phyloP scores from a whole-genome alignment of 2,888 invertebrate species.

The Orthosia cruda region DNA sequence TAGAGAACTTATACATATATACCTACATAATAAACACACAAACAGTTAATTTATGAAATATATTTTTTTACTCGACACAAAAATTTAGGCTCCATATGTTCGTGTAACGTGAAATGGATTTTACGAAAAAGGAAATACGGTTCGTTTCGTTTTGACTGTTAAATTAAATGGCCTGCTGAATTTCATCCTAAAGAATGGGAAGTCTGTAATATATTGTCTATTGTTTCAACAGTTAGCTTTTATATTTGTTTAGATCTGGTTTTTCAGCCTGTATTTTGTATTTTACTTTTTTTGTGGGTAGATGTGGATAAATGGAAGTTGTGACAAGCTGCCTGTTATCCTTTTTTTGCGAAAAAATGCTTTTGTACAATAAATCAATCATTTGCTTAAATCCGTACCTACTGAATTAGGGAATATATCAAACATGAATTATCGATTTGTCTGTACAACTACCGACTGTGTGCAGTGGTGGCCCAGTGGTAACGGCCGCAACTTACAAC shows the following conservation, averaged over 20 bases:
- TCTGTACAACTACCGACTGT: too few species aligned
- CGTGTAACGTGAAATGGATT: constrained; percentile 42
- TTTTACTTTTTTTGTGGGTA: constrained; percentile 1
- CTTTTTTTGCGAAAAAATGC: not conserved
- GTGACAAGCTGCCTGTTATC: not conserved
- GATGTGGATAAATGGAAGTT: constrained; percentile 3
- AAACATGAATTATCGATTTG: too few species aligned
- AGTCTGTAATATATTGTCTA: constrained; percentile 59
- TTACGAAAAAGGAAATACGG: constrained; percentile 35
- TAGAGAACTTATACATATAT: constrained; percentile 21
- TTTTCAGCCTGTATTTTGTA: constrained; percentile 16
- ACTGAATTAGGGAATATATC: not conserved
- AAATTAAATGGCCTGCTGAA: constrained; percentile 54
- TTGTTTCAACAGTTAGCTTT: constrained; percentile 51
- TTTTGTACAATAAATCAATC: not conserved
- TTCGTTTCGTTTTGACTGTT: constrained; percentile 50
- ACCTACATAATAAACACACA: constrained; percentile 2
- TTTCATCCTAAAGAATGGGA: constrained; percentile 45
- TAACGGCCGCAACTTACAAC: too few species aligned
- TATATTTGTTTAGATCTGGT: constrained; percentile 51
- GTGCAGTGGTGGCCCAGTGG: too few species aligned
- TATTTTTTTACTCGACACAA: constrained; percentile 35
- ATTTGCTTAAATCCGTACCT: not conserved
- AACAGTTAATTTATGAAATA: constrained; percentile 56
- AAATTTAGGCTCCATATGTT: constrained; percentile 35